phyloP scores from a whole-genome alignment of 2,888 invertebrate genomes.

The Slavum lentiscoides region DNA sequence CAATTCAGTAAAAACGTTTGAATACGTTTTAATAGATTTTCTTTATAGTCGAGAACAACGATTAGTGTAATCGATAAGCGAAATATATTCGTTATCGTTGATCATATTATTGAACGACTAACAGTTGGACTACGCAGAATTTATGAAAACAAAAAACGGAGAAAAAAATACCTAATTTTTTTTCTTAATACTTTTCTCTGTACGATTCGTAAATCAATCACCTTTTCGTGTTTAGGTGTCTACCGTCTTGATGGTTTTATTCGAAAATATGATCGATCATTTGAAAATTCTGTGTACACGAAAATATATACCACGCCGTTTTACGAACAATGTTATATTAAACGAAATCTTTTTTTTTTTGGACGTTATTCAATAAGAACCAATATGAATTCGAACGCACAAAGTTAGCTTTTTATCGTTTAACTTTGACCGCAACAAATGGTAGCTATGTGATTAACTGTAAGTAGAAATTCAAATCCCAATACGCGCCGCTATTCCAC shows the following conservation, averaged over 20 bases:
- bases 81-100: constrained; percentile 5
- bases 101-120: constrained; percentile 5
- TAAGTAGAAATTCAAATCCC: background rate
- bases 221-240: background rate
- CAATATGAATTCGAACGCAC: background rate
- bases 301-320: background rate
- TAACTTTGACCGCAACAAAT: background rate
- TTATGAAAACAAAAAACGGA: background rate
- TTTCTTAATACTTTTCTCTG: background rate
- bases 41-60: background rate
- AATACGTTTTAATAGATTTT: background rate
- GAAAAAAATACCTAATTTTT: background rate
- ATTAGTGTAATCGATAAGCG: background rate
- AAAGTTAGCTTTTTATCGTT: background rate
- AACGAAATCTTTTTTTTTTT: background rate
- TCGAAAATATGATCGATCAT: constrained; percentile 5
- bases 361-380: background rate
- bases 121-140: constrained; percentile 2
- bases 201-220: constrained; percentile 8
- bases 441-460: background rate
- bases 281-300: background rate
- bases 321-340: background rate
- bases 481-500: too few species aligned
- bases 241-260: background rate
- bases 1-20: background rate